Evolutionary conservation across 2,797 vertebrate genomes (phyloP).

Genomic region (Pantherophis alleghaniensis): DNA sequence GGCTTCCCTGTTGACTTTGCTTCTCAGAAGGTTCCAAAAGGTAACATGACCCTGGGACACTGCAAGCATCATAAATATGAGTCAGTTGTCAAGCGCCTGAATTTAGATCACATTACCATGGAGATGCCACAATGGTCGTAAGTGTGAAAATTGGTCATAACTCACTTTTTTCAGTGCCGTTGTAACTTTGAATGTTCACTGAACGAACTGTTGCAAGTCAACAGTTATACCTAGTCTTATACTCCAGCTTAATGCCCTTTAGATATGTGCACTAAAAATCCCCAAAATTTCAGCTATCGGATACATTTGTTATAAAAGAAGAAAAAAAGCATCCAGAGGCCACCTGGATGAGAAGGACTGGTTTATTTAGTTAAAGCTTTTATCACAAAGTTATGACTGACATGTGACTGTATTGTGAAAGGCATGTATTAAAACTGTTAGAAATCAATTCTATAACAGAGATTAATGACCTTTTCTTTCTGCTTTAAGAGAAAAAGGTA

Average conservation of each 20-base stretch:
- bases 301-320: not conserved
- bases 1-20: too few species aligned
- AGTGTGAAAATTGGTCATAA: not conserved
- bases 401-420: not conserved
- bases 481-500: not conserved
- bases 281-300: not conserved
- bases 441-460: not conserved
- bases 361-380: not conserved
- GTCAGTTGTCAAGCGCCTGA: not conserved
- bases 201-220: not conserved
- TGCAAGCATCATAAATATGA: not conserved
- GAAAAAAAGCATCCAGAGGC: not conserved
- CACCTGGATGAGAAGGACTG: not conserved
- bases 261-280: not conserved
- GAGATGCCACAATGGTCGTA: not conserved
- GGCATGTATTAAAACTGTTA: not conserved
- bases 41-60: too few species aligned
- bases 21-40: too few species aligned
- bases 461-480: not conserved
- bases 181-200: not conserved
- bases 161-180: not conserved
- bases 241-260: not conserved
- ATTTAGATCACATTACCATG: not conserved
- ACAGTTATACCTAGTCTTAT: not conserved
- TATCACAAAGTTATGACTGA: not conserved